Base-by-base conservation (phyloP, 2,888 invertebrate genomes). In the Poecilus cupreus region DNA sequence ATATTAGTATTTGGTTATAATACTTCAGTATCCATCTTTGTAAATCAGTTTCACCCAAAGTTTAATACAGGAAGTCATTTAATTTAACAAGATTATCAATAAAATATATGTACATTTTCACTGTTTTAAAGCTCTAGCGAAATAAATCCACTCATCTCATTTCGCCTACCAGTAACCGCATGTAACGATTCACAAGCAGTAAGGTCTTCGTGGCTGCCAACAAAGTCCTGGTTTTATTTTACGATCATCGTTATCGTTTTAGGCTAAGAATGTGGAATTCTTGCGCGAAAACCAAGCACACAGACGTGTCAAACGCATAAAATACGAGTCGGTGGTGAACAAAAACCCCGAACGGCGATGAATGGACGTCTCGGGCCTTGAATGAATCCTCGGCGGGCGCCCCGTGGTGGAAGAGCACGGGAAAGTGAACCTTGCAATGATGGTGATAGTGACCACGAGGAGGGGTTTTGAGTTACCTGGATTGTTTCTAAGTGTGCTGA, bases 321-420 rank as follows among this genome's bases (percentile, higher is more conserved):
- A 18, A 68, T 68, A 68, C 64, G 64, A 68, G 64, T 39, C 37
- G 39, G 18, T 32, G 37, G 64, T 5, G 32, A 68, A 32, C 32
- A 68, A 68, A n/a, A 68, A 60, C 60, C 24, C 26, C 24, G 64
- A 37, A 10, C 18, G 8, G 18, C 64, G 51, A 78, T 78, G 78
- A 78, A 78, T 78, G 78, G 78, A 60, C 46, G 78, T 78, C 78
- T 60, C 32, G 24, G 22, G 51, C 22, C 11, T 43, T 78, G 64
- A 78, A 78, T 78, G 78, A 78, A 78, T 78, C 78, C 26, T 46
- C 13, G 8, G 8, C 16, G n/a, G 64, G 64, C 64, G 64, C 64
- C 60, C 64, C 37, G 37, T 26, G 11, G 60, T n/a, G 64, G 13
- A 2, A 11, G 4, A 13, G 10, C 18, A 37, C 51, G 51, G 16